phyloP scores from a whole-genome alignment of 2,888 invertebrate genomes.

The Neoaliturus tenellus region DNA sequence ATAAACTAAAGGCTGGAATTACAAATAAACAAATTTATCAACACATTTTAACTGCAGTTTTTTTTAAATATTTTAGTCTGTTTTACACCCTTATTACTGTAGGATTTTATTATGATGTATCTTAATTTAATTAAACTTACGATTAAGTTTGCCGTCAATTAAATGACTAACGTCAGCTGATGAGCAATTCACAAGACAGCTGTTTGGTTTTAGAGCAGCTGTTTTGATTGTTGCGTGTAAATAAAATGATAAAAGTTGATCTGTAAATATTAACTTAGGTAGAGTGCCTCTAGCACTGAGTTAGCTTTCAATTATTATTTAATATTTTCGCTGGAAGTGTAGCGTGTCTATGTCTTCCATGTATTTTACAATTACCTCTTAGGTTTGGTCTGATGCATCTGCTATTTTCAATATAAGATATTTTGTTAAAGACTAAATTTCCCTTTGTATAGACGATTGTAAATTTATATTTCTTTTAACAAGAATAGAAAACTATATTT shows the following conservation, averaged over 20 bases:
- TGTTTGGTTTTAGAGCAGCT: neutral
- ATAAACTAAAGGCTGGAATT: neutral
- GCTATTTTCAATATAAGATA: neutral
- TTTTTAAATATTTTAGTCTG: neutral
- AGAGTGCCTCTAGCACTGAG: neutral
- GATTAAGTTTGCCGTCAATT: neutral
- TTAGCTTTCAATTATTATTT: conserved; percentile 28
- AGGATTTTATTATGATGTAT: neutral
- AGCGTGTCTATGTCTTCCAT: neutral
- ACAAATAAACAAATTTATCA: neutral
- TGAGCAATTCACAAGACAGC: conserved; percentile 21
- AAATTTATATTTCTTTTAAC: conserved; percentile 19
- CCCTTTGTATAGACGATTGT: neutral
- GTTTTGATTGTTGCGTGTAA: neutral
- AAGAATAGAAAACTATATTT: conserved; percentile 13
- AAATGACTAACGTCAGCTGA: conserved; percentile 5
- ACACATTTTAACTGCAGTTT: neutral
- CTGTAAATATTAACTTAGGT: conserved; percentile 23
- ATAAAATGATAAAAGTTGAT: neutral
- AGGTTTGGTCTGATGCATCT: neutral
- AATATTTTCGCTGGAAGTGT: conserved; percentile 1
- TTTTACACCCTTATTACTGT: too few species aligned
- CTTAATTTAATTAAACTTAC: neutral
- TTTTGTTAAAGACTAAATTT: neutral
- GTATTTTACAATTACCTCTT: neutral